Percentiles rank a stretch among this genome's conserved stretches.
Conservation (phyloP, 2,797 vertebrate genomes). For the Vultur gryphus region DNA sequence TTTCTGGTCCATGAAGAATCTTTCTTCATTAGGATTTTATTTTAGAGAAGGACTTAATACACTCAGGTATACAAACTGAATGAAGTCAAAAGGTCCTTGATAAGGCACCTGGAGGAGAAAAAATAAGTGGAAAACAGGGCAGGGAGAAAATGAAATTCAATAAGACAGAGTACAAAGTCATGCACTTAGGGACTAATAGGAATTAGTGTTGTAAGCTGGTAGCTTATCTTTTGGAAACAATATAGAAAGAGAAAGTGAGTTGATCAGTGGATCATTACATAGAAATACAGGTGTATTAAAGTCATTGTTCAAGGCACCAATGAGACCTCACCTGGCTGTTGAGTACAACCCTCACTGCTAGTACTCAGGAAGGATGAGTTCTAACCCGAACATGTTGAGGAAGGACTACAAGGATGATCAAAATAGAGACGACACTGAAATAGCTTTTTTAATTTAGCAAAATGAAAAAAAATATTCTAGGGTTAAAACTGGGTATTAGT, state of each 20-base stretch:
- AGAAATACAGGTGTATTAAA: not conserved
- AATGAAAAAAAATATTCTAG: not conserved
- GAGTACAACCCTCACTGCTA: not conserved
- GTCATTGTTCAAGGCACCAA: not conserved
- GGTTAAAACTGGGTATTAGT: not conserved
- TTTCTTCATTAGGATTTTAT: not conserved
- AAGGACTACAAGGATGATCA: not conserved
- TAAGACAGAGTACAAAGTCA: not conserved
- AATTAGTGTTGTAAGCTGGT: not conserved
- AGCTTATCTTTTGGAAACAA: not conserved
- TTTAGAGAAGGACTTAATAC: not conserved
- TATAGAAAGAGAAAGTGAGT: not conserved
- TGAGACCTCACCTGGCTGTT: not conserved
- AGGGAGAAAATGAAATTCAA: not conserved
- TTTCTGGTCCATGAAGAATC: not conserved
- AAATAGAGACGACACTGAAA: not conserved
- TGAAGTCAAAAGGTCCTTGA: not conserved
- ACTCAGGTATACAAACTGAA: not conserved
- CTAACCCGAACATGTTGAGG: not conserved
- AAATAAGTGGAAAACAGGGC: not conserved
- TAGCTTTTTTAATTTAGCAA: not conserved
- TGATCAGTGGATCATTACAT: not conserved
- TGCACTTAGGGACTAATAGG: not conserved
- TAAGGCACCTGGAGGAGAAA: not conserved
- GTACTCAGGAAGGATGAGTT: not conserved